Evolutionary conservation across 2,113 vertebrate species (phyloP).

Genomic region (Daubentonia madagascariensis): DNA sequence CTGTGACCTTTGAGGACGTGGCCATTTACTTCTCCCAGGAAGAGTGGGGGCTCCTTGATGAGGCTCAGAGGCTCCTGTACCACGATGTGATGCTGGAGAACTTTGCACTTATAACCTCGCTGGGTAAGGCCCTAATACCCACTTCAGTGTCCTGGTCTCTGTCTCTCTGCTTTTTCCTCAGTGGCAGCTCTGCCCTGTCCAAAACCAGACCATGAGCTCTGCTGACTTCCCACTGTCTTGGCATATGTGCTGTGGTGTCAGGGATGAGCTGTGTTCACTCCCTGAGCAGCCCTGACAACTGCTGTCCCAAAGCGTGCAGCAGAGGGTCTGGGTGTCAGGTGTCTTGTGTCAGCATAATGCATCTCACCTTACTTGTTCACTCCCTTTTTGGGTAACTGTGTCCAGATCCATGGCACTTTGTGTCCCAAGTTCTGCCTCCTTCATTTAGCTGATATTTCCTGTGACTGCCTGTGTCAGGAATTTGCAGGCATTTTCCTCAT

Average conservation of each 20-base stretch:
- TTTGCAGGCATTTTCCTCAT: neutral
- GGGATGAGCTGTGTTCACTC: neutral
- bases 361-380: neutral
- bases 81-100: constrained; percentile 45
- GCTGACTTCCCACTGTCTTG: neutral
- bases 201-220: neutral
- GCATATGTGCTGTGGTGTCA: neutral
- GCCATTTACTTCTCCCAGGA: constrained; percentile 52
- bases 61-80: constrained; percentile 45
- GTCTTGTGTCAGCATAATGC: neutral
- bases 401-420: neutral
- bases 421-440: neutral
- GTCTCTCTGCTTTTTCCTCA: neutral
- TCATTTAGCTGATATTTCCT: neutral
- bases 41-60: constrained; percentile 61
- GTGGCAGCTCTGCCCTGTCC: neutral
- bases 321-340: neutral
- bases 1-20: constrained; percentile 52
- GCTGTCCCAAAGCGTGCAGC: neutral
- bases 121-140: constrained; percentile 18
- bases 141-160: neutral
- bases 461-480: neutral
- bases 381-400: too few relatives aligned
- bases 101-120: neutral
- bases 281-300: neutral